Conservation (phyloP, 2,797 vertebrate genomes). For the Gallinago stenura region DNA sequence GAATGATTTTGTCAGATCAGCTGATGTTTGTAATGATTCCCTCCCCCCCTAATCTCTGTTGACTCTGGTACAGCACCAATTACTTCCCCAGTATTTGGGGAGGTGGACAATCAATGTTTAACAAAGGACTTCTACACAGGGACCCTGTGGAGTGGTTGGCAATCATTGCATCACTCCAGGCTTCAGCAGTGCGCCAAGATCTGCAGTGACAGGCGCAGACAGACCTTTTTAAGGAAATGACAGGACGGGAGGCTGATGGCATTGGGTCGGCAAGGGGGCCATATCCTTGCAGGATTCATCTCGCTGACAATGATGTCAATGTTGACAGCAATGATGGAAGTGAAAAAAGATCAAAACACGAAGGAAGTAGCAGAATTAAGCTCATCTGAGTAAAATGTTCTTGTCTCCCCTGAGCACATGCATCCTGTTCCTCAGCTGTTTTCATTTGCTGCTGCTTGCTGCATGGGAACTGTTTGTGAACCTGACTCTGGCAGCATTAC, state of each 20-base stretch:
- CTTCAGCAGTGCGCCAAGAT: background rate
- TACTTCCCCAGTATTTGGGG: background rate
- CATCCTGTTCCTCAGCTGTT: background rate
- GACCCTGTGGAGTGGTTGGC: background rate
- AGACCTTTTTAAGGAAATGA: background rate
- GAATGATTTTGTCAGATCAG: background rate
- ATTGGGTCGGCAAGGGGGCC: background rate
- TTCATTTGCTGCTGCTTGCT: background rate
- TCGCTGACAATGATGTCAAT: background rate
- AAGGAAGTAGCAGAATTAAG: conserved; percentile 1
- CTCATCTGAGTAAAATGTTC: background rate
- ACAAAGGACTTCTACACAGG: background rate
- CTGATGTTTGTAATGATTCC: background rate
- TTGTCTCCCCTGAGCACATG: background rate
- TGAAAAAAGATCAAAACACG: background rate
- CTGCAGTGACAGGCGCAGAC: background rate
- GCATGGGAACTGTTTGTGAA: background rate
- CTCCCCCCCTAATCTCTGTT: background rate
- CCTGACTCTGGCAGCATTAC: background rate
- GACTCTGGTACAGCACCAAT: background rate
- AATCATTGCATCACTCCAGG: background rate
- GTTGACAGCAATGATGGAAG: background rate
- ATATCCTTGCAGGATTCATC: background rate
- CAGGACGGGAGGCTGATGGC: background rate
- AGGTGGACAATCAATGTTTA: background rate